These are phyloP conservation scores for Macroglossus sobrinus DNA, from an alignment of 2,113 vertebrate genomes.

Conservation along the genomic window DNA sequence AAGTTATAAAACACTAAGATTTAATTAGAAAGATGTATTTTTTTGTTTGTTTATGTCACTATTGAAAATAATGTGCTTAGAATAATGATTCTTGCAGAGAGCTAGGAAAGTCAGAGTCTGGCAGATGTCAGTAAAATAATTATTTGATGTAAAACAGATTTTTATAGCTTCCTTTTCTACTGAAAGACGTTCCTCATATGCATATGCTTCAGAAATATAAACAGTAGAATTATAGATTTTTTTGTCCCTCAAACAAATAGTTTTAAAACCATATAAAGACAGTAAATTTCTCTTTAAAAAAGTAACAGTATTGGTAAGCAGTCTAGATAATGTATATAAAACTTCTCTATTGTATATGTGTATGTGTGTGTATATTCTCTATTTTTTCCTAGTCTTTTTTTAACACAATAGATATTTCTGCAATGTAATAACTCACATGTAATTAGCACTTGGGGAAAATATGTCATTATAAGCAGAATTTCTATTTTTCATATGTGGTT, in stretches of 20 bases:
- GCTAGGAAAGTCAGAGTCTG: background rate
- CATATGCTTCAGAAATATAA: background rate
- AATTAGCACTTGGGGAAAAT: background rate
- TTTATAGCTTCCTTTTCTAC: constrained; percentile 29
- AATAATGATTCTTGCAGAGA: background rate
- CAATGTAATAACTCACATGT: background rate
- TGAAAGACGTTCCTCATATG: background rate
- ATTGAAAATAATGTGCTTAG: background rate
- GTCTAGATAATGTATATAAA: background rate
- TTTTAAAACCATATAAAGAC: background rate
- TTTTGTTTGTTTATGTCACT: background rate
- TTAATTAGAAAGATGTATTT: background rate
- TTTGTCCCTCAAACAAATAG: background rate
- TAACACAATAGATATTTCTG: background rate
- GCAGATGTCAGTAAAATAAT: background rate
- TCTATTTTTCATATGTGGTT: background rate
- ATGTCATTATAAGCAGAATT: background rate
- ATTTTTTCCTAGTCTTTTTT: background rate
- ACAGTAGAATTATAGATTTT: background rate
- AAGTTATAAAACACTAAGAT: background rate
- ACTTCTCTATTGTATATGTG: background rate
- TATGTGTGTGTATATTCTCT: background rate
- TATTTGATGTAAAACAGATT: constrained; percentile 34
- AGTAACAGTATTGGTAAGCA: background rate
- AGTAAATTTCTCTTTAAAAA: background rate